Conservation (phyloP, 2,797 vertebrate species). For the Falco novaeseelandiae region DNA sequence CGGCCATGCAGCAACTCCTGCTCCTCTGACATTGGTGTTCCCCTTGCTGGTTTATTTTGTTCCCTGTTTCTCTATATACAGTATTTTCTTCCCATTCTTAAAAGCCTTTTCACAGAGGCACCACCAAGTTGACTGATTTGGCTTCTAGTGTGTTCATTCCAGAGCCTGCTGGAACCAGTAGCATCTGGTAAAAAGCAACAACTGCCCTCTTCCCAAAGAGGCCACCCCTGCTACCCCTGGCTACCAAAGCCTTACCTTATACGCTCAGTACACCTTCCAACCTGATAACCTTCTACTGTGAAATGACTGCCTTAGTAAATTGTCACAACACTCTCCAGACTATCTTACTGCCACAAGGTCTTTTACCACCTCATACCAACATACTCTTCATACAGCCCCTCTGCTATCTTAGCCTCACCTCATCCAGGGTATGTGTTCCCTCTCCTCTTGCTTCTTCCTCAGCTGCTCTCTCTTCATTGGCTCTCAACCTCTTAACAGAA, state of each 20-base stretch:
- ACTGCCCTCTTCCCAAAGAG: neutral
- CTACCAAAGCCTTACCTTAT: neutral
- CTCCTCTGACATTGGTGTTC: neutral
- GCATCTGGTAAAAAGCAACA: neutral
- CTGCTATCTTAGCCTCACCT: too few relatives aligned
- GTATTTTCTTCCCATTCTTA: neutral
- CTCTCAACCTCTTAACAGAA: too few relatives aligned
- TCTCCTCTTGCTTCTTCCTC: too few relatives aligned
- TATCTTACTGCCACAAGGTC: too few relatives aligned
- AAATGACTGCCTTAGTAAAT: neutral
- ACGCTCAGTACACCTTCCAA: neutral
- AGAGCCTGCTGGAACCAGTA: rapidly evolving
- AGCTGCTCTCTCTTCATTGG: too few relatives aligned
- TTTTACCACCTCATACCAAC: too few relatives aligned
- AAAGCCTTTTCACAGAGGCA: neutral
- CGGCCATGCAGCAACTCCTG: neutral
- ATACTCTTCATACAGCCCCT: too few relatives aligned
- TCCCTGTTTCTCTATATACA: neutral
- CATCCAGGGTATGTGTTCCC: too few relatives aligned
- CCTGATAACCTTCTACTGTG: neutral
- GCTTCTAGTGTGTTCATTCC: neutral
- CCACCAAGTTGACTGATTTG: neutral
- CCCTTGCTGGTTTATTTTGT: neutral
- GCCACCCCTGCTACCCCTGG: neutral
- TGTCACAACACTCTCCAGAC: too few relatives aligned